Evolutionary conservation across 2,888 invertebrate species (phyloP), one percentile per base, ranked within the genome.

Genomic region (Noctua janthe): DNA sequence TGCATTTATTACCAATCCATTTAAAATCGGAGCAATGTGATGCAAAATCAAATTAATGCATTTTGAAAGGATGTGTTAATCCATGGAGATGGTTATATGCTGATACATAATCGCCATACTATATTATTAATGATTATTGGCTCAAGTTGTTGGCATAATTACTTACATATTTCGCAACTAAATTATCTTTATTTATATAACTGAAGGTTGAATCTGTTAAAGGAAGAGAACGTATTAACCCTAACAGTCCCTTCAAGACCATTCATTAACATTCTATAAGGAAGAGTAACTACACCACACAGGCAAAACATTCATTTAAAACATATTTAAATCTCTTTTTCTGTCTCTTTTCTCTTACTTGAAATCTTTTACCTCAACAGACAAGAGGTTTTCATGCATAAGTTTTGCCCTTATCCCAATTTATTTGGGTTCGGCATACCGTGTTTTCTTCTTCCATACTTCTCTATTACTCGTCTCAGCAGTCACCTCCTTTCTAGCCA

Each of bases 121-220:
- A n/a, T 49, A 15, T 64, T 72, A 71, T 70, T 72, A 74, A 84
- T 87, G 73, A 74, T 82, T 51, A 88, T 83, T 81, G 54, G 76
- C 10, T 74, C 43, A 54, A 78, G 13, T 39, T 59, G 47, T 56
- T 74, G 47, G 66, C 64, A 70, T 69, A 75, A 81, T 75, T 81
- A 70, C 74, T 49, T 56, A 59, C 3, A 51, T 74, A 77, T 85
- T 87, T 85, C 59, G 62, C 49, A 72, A 82, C 29, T 43, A 39
- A 47, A n/a, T 59, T 64, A 70, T 47, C 62, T 74, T 80, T 74
- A 74, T 74, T 77, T 71, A 29, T 70, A 29, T 77, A 64, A 73
- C 62, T 72, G 74, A 87, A 87, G 84, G 83, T 67, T 80, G 51
- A 54, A 29, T 56, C 54, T 76, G 70, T 49, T 47, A 54, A 71